Evolutionary conservation across 2,797 vertebrate species (phyloP).

Genomic region (Halcyon badia): DNA sequence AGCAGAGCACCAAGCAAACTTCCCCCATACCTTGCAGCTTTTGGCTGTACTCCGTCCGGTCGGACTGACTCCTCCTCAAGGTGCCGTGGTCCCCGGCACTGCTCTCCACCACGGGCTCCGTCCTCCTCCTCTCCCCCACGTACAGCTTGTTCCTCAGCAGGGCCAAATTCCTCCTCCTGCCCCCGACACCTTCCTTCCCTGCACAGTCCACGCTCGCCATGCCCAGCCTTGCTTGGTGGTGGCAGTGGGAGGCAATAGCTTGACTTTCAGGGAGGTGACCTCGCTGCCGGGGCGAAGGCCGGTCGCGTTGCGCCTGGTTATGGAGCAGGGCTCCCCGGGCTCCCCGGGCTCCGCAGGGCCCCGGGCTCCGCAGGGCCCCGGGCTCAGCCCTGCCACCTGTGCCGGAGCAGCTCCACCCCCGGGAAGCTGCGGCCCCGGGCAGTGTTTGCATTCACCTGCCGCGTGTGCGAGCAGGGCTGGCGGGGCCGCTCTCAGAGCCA

Average conservation of each 20-base stretch:
- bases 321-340: neutral
- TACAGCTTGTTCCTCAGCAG: conserved; percentile 87
- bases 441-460: conserved; percentile 60
- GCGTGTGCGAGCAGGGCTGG: conserved; percentile 24
- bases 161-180: conserved; percentile 87
- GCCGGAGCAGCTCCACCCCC: conserved; percentile 82
- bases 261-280: neutral
- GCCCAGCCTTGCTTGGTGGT: neutral
- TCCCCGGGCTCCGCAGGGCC: neutral
- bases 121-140: conserved; percentile 91
- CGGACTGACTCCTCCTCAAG: conserved; percentile 94
- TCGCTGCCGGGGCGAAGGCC: neutral
- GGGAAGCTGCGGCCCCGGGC: conserved; percentile 78
- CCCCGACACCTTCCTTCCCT: conserved; percentile 81
- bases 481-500: neutral
- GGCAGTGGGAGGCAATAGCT: too few relatives aligned
- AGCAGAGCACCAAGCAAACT: neutral
- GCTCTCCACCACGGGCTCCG: conserved; percentile 89
- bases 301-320: neutral
- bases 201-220: conserved; percentile 84
- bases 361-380: conserved; percentile 67
- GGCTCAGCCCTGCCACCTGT: conserved; percentile 82
- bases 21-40: conserved; percentile 93
- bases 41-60: conserved; percentile 95
- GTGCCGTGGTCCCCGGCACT: conserved; percentile 82